Percentiles rank a stretch among this genome's conserved stretches.
Evolutionary conservation across 2,888 invertebrate genomes (phyloP).

Genomic region (Unio delphinus): DNA sequence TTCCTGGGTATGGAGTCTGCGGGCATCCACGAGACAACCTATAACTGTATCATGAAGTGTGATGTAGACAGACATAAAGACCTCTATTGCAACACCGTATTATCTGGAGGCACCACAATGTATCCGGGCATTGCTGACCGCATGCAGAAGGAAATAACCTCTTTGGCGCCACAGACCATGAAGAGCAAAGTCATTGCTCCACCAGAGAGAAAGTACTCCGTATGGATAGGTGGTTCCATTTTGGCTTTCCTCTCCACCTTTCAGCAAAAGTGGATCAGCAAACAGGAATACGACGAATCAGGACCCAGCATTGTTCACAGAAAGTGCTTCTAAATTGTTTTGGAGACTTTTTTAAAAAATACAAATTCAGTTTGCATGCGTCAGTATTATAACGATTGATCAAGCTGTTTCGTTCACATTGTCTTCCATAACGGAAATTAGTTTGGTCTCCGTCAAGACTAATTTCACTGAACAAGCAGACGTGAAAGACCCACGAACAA

Average conservation of each 20-base stretch:
- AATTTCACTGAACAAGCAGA: too few relatives aligned
- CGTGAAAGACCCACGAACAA: too few relatives aligned
- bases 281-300: slow-evolving; percentile 89
- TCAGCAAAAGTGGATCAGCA: slow-evolving; percentile 66
- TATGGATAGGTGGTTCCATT: slow-evolving; percentile 66
- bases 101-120: slow-evolving; percentile 66
- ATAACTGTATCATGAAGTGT: slow-evolving; percentile 56
- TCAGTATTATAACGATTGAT: too few relatives aligned
- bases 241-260: slow-evolving; percentile 79
- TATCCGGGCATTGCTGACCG: slow-evolving; percentile 60
- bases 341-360: too few relatives aligned
- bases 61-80: slow-evolving; percentile 58
- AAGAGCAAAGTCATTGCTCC: slow-evolving; percentile 58
- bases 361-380: too few relatives aligned
- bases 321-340: slow-evolving; percentile 87
- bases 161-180: slow-evolving; percentile 55
- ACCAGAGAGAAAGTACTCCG: slow-evolving; percentile 74
- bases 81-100: slow-evolving; percentile 55
- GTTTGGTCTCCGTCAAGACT: too few relatives aligned
- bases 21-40: slow-evolving; percentile 59
- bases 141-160: slow-evolving; percentile 55
- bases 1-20: slow-evolving; percentile 67
- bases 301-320: slow-evolving; percentile 96
- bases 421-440: too few relatives aligned
- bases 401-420: too few relatives aligned